These are phyloP conservation scores for Lithosia quadra DNA, from an alignment of 2,888 invertebrate genomes.

Conservation along the genomic window DNA sequence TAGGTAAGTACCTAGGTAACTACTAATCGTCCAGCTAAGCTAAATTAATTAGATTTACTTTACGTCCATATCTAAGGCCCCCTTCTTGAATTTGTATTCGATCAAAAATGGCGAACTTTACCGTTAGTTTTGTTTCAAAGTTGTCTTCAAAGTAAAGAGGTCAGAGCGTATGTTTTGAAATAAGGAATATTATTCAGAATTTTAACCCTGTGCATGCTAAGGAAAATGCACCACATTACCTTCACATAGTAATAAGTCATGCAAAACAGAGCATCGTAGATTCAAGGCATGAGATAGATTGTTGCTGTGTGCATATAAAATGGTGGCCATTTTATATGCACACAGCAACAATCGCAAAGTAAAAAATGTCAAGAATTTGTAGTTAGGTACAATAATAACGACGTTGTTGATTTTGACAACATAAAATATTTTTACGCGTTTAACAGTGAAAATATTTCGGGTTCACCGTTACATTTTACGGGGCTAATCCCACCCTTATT, in stretches of 20 bases:
- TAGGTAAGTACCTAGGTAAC: no score
- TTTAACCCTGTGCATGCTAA: conserved; percentile 10
- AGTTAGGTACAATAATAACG: neutral
- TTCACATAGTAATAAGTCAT: conserved; percentile 44
- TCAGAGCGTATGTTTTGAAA: neutral
- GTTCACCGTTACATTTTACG: no score
- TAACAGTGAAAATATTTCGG: neutral
- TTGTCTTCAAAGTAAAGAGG: neutral
- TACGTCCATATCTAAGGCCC: no score
- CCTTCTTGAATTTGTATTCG: neutral
- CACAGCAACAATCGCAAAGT: conserved; percentile 17
- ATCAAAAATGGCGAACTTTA: no score
- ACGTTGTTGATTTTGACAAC: neutral
- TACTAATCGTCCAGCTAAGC: no score
- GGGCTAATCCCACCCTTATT: no score
- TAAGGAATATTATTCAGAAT: neutral
- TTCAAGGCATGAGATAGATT: conserved; percentile 35
- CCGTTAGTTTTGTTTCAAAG: neutral
- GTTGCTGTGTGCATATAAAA: no score
- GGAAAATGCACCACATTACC: conserved; percentile 37
- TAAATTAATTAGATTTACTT: neutral
- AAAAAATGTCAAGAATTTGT: conserved; percentile 34
- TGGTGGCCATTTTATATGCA: conserved; percentile 42
- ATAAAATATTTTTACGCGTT: neutral
- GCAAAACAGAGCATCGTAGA: conserved; percentile 38